phyloP scores from a whole-genome alignment of 2,888 invertebrate genomes.

The Dastarcus helophoroides region DNA sequence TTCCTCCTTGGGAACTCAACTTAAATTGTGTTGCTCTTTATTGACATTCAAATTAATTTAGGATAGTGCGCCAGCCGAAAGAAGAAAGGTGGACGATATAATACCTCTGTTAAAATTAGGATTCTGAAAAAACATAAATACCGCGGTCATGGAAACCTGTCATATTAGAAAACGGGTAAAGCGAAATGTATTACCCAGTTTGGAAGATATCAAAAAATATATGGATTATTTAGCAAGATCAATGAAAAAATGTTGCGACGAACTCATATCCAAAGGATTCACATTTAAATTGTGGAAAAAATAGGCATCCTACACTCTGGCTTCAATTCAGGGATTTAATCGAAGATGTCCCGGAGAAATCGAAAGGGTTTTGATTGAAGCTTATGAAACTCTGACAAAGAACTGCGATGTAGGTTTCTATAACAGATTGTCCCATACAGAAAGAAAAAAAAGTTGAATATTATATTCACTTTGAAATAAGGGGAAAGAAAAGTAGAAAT shows the following conservation, averaged over 20 bases:
- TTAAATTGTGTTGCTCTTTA: background rate
- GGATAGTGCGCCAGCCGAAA: no score
- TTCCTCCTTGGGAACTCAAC: background rate
- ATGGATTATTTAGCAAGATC: no score
- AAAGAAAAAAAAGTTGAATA: background rate
- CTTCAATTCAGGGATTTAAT: slow-evolving; percentile 3
- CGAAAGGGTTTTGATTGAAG: slow-evolving; percentile 1
- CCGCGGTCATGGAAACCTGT: background rate
- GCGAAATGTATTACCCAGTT: background rate
- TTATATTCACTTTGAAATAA: background rate
- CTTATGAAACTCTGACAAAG: slow-evolving; percentile 2
- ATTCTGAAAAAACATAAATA: no score
- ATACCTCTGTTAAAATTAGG: no score
- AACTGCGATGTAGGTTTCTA: background rate
- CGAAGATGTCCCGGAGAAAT: slow-evolving; percentile 4
- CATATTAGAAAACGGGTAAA: background rate
- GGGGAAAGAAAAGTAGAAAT: slow-evolving; percentile 1
- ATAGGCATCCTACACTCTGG: background rate
- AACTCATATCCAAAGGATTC: background rate
- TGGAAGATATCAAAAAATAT: background rate
- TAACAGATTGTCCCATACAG: background rate
- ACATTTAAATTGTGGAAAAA: slow-evolving; percentile 1
- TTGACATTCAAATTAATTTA: background rate
- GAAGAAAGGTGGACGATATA: no score
- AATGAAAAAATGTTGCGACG: background rate